Conservation (phyloP, 2,797 vertebrate species). For the Crypturellus tataupa region DNA sequence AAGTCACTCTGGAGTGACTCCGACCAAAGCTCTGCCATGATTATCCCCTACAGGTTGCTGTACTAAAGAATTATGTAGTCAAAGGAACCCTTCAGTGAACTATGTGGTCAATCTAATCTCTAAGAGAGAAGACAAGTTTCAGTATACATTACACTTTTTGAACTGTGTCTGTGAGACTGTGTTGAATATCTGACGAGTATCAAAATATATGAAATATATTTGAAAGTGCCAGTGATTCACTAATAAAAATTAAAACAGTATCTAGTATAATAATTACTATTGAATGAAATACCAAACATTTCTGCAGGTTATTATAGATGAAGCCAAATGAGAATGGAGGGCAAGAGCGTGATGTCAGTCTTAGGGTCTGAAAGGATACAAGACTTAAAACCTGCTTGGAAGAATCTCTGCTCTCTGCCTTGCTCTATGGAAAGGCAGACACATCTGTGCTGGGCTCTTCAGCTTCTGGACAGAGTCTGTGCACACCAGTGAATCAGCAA, state of each 20-base stretch:
- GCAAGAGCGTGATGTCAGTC: neutral
- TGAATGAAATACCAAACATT: conserved; percentile 18
- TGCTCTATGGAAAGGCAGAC: neutral
- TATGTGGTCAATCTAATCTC: neutral
- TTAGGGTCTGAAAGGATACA: neutral
- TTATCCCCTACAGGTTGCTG: neutral
- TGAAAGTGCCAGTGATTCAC: neutral
- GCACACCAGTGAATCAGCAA: neutral
- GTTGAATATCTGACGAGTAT: neutral
- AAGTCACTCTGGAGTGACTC: neutral
- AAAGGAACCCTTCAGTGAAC: neutral
- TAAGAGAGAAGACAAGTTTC: neutral
- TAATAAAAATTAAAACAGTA: conserved; percentile 12
- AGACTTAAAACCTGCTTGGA: neutral
- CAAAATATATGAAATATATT: conserved; percentile 10
- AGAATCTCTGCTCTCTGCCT: neutral
- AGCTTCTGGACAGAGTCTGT: neutral
- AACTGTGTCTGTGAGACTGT: neutral
- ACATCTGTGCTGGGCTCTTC: neutral
- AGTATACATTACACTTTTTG: neutral
- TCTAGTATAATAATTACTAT: neutral
- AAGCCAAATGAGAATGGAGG: conserved; percentile 15
- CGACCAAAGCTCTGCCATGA: neutral
- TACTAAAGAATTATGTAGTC: neutral
- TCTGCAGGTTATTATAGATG: neutral